Evolutionary conservation across 2,113 vertebrate species (phyloP).

Genomic region (Toxostoma redivivum): DNA sequence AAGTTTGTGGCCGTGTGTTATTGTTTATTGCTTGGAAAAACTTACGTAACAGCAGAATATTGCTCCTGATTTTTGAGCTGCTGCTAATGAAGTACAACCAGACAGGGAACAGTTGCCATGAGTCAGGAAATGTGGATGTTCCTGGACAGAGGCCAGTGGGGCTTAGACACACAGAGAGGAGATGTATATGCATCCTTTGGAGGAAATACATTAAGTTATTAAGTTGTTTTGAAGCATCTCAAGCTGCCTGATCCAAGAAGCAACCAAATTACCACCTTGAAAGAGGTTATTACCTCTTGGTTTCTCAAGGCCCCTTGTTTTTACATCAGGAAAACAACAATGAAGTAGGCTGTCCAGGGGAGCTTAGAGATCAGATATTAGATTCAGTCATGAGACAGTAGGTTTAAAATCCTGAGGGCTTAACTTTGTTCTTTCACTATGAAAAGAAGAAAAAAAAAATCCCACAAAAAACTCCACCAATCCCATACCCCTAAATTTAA

Average conservation of each 20-base stretch:
- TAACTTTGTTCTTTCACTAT: neutral
- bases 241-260: neutral
- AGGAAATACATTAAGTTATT: neutral
- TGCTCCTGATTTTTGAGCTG: conserved; percentile 7
- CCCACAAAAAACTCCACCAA: rapidly evolving
- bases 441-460: neutral
- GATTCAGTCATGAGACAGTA: neutral
- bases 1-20: conserved; percentile 10
- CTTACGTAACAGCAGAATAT: neutral
- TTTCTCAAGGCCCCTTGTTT: neutral
- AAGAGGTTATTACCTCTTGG: neutral
- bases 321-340: neutral
- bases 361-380: neutral
- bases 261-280: neutral
- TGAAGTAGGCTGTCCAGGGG: neutral
- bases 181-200: neutral
- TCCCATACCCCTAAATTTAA: neutral
- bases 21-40: conserved; percentile 58
- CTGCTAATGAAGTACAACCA: conserved; percentile 28
- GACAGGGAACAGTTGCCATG: conserved; percentile 6
- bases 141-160: conserved; percentile 10
- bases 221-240: neutral
- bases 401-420: neutral
- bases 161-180: neutral
- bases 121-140: conserved; percentile 44